These are phyloP conservation scores for Alosa alosa DNA, from an alignment of 2,113 vertebrate species.

Conservation along the genomic window DNA sequence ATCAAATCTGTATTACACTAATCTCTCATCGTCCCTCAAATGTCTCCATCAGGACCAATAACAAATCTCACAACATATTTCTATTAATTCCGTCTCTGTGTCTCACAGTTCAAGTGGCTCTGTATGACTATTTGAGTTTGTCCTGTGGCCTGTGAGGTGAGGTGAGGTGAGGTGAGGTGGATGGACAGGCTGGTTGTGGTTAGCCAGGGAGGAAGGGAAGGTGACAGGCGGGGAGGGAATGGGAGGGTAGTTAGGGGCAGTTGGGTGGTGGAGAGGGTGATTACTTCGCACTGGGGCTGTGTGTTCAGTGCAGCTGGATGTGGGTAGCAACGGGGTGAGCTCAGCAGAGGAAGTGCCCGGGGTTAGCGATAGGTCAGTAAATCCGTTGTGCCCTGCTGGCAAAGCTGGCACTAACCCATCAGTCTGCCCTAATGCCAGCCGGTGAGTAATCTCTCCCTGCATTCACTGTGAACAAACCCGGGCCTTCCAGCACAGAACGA, in stretches of 20 bases:
- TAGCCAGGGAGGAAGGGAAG: neutral
- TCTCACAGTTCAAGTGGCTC: neutral
- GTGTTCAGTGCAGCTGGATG: neutral
- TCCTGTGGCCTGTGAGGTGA: neutral
- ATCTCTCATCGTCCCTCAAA: neutral
- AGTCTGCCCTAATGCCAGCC: slow-evolving; percentile 33
- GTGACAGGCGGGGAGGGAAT: neutral
- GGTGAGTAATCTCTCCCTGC: slow-evolving; percentile 19
- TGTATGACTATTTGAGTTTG: neutral
- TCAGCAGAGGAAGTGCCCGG: slow-evolving; percentile 32
- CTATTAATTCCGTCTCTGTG: neutral
- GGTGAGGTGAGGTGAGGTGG: neutral
- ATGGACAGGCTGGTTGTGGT: neutral
- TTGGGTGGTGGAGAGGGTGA: neutral
- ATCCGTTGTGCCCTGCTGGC: slow-evolving; percentile 41
- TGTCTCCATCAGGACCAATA: neutral
- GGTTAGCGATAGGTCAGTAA: slow-evolving; percentile 48
- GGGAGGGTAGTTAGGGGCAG: neutral
- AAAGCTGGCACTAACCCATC: slow-evolving; percentile 41
- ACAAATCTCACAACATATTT: slow-evolving; percentile 4
- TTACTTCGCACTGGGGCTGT: neutral
- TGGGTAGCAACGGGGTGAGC: neutral
- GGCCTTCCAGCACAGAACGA: slow-evolving; percentile 4
- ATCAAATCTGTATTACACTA: neutral
- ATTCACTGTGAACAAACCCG: neutral